A percentile compares a stretch with the other conserved stretches of the same genome.
Conservation (phyloP, 2,113 vertebrate species). For the Chiloscyllium plagiosum region DNA sequence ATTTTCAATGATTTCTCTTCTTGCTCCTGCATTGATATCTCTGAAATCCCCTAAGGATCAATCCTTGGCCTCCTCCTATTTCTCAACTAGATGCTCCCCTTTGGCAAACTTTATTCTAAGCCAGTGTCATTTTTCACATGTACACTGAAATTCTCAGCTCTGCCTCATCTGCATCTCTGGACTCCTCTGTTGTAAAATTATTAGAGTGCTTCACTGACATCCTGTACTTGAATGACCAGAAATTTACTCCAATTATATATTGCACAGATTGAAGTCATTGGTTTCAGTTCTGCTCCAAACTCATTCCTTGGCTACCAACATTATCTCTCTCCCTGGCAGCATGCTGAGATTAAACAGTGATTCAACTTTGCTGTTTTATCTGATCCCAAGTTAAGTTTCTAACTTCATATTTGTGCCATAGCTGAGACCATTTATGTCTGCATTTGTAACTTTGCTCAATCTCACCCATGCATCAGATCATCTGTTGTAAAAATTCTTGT, state of each 20-base stretch:
- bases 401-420: neutral
- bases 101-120: neutral
- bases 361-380: neutral
- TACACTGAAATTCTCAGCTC: too few species aligned
- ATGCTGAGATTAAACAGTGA: neutral
- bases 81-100: too few species aligned
- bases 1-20: neutral
- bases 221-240: neutral
- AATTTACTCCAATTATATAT: neutral
- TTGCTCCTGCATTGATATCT: neutral
- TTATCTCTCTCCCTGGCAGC: neutral
- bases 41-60: too few species aligned
- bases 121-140: neutral
- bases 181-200: neutral
- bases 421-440: neutral
- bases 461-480: neutral
- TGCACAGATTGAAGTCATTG: neutral
- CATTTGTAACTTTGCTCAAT: neutral
- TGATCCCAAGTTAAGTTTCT: neutral
- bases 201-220: neutral
- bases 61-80: too few species aligned
- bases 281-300: neutral
- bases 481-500: neutral
- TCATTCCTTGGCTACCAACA: neutral
- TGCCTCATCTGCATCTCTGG: neutral